A percentile compares a stretch with the other conserved stretches of the same genome.
Evolutionary conservation across 2,888 invertebrate genomes (phyloP).

Genomic region (Merodon equestris): DNA sequence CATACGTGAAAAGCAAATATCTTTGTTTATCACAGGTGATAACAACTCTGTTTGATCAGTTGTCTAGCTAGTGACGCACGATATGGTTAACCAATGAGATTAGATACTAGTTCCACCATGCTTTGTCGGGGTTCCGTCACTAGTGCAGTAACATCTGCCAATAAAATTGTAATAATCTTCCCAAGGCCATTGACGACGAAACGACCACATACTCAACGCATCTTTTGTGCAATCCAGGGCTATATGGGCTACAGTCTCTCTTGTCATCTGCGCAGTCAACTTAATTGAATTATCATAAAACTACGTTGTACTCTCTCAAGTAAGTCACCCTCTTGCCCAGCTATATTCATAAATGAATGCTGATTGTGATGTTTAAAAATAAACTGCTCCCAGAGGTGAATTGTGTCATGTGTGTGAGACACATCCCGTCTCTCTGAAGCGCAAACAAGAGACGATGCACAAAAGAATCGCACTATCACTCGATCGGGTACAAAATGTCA

Average conservation of each 20-base stretch:
- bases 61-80: not conserved
- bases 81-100: slow-evolving; percentile 6
- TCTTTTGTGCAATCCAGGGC: slow-evolving; percentile 31
- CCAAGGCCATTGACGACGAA: slow-evolving; percentile 23
- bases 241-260: not conserved
- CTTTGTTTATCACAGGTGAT: too few species aligned
- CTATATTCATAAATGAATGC: slow-evolving; percentile 25
- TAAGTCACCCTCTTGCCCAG: not conserved
- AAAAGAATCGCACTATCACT: slow-evolving; percentile 16
- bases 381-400: slow-evolving; percentile 41
- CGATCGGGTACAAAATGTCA: too few species aligned
- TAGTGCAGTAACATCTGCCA: slow-evolving; percentile 4
- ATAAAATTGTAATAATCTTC: slow-evolving; percentile 9
- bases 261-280: not conserved
- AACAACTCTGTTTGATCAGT: not conserved
- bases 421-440: not conserved
- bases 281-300: slow-evolving; percentile 3
- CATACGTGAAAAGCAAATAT: too few species aligned
- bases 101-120: slow-evolving; percentile 15
- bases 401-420: not conserved
- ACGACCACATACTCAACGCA: slow-evolving; percentile 29
- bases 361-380: slow-evolving; percentile 53
- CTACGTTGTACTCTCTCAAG: too few species aligned
- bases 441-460: slow-evolving; percentile 23
- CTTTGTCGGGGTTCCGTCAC: too few species aligned